A percentile compares a stretch with the other conserved stretches of the same genome.
Evolutionary conservation across 2,113 vertebrate species (phyloP).

Genomic region (Callionymus lyra): DNA sequence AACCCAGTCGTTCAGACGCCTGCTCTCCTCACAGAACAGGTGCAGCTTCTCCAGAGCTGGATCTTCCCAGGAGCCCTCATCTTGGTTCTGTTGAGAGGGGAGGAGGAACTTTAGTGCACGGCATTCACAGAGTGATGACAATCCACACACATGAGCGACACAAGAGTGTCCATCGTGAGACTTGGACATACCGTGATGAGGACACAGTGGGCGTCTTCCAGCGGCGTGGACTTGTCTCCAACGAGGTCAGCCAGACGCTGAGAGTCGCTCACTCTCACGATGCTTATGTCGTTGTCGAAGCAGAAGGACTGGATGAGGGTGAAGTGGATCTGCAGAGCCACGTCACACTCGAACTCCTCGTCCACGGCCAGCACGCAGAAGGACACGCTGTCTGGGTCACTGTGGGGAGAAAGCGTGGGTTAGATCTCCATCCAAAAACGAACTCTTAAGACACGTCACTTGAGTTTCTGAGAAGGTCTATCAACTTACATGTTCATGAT

Average conservation of each 20-base stretch:
- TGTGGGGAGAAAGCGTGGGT: conserved; percentile 10
- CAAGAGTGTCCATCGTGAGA: neutral
- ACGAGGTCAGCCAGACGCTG: conserved; percentile 61
- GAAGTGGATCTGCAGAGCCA: conserved; percentile 73
- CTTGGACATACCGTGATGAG: conserved; percentile 65
- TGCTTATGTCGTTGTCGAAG: conserved; percentile 74
- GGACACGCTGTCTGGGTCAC: conserved; percentile 62
- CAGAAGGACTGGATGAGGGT: conserved; percentile 76
- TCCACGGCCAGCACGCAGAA: conserved; percentile 66
- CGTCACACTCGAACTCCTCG: conserved; percentile 56
- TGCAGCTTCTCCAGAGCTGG: conserved; percentile 71
- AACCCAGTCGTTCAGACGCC: conserved; percentile 67
- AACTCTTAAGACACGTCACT: accelerated
- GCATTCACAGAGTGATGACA: too few species aligned
- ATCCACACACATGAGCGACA: too few species aligned
- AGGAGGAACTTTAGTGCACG: too few species aligned
- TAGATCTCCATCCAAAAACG: neutral
- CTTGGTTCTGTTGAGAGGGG: conserved; percentile 51
- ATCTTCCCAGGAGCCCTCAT: conserved; percentile 68
- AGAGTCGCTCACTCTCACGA: conserved; percentile 65
- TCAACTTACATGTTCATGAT: conserved; percentile 93
- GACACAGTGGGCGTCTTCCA: conserved; percentile 67
- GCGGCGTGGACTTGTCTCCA: conserved; percentile 46
- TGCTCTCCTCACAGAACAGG: conserved; percentile 71
- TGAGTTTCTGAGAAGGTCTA: too few species aligned